These are phyloP conservation scores for Dicerorhinus sumatrensis DNA, from an alignment of 2,113 vertebrate species.

Conservation along the genomic window DNA sequence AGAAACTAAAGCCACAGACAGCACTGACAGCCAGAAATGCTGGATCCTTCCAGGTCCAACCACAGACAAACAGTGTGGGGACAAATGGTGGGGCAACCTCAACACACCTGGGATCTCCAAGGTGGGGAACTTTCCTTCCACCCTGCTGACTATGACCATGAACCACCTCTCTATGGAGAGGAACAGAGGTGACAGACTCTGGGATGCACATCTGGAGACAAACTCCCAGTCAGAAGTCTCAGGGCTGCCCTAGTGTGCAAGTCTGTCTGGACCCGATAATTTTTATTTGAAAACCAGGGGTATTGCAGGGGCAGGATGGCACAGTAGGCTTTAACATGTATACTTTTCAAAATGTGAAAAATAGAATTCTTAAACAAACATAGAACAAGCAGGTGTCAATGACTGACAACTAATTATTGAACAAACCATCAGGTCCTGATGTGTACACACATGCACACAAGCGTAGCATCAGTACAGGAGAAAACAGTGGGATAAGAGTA, in stretches of 20 bases:
- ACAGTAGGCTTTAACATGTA: rapidly evolving
- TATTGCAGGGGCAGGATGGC: background rate
- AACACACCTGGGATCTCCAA: no score
- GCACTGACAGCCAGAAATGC: background rate
- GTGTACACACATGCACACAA: background rate
- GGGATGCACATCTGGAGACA: background rate
- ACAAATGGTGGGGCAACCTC: rapidly evolving
- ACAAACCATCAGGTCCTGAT: background rate
- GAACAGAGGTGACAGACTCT: background rate
- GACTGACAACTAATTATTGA: background rate
- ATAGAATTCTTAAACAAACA: background rate
- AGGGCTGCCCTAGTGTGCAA: no score
- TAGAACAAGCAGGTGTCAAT: background rate
- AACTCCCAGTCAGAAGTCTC: background rate
- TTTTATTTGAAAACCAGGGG: background rate
- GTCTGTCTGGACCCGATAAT: rapidly evolving
- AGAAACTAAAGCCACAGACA: background rate
- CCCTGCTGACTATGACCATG: background rate
- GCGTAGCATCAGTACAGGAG: background rate
- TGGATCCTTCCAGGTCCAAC: background rate
- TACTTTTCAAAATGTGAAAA: background rate
- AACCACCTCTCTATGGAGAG: background rate
- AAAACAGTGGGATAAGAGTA: background rate
- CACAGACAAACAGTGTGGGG: rapidly evolving
- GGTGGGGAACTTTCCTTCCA: background rate